Evolutionary conservation across 2,888 invertebrate species (phyloP).

Genomic region (Autographa gamma): DNA sequence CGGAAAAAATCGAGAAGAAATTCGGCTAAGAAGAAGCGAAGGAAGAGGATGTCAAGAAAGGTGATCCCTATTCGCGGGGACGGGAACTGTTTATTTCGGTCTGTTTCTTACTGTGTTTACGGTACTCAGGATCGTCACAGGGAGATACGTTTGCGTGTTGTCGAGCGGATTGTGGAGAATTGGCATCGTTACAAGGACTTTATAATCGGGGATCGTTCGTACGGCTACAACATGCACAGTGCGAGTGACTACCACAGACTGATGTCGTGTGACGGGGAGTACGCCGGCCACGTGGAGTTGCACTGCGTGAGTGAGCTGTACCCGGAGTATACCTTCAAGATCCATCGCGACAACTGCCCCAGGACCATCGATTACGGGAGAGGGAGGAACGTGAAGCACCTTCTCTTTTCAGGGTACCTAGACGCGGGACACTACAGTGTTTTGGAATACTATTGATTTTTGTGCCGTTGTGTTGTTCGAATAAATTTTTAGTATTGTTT

Average conservation of each 20-base stretch:
- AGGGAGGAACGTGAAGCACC: slow-evolving; percentile 74
- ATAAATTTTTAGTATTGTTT: slow-evolving; percentile 20
- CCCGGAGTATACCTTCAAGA: slow-evolving; percentile 77
- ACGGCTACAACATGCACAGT: slow-evolving; percentile 67
- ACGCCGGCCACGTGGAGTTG: slow-evolving; percentile 82
- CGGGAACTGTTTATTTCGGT: slow-evolving; percentile 83
- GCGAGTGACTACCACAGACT: slow-evolving; percentile 72
- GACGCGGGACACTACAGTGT: slow-evolving; percentile 85
- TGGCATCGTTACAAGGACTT: slow-evolving; percentile 82
- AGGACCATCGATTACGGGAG: slow-evolving; percentile 79
- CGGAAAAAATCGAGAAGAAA: slow-evolving; percentile 38
- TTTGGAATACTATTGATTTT: slow-evolving; percentile 71
- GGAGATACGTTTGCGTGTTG: slow-evolving; percentile 75
- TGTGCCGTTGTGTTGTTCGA: slow-evolving; percentile 23
- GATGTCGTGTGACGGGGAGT: slow-evolving; percentile 81
- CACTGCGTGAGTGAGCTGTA: slow-evolving; percentile 79
- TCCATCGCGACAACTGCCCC: slow-evolving; percentile 73
- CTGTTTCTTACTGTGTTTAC: slow-evolving; percentile 78
- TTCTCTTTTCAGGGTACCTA: slow-evolving; percentile 80
- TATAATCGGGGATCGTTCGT: slow-evolving; percentile 81
- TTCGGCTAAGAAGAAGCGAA: slow-evolving; percentile 42
- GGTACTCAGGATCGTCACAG: slow-evolving; percentile 79
- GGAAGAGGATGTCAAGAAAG: slow-evolving; percentile 67
- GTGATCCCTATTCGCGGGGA: slow-evolving; percentile 79
- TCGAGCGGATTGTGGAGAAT: slow-evolving; percentile 76